Conservation (phyloP, 2,113 vertebrate species). For the Laterallus jamaicensis region DNA sequence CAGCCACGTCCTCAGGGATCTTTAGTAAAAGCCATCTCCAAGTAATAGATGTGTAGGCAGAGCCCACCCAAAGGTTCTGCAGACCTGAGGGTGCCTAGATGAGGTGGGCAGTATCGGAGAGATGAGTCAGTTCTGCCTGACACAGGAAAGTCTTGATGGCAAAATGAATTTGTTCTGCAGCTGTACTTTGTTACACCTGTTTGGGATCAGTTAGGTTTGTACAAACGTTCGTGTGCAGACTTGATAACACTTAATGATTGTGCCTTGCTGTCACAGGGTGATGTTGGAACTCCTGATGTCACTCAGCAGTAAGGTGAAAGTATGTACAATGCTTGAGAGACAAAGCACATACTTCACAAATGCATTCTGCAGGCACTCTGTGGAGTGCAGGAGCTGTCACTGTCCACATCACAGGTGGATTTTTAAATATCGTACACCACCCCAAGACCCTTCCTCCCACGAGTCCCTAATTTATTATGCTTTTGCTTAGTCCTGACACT, state of each 20-base stretch:
- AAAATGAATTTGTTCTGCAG: neutral
- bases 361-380: neutral
- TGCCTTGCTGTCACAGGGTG: neutral
- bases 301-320: neutral
- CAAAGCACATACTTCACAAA: neutral
- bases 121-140: neutral
- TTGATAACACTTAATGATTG: neutral
- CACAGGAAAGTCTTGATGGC: neutral
- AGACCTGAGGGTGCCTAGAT: neutral
- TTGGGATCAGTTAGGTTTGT: neutral
- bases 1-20: neutral
- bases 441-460: neutral
- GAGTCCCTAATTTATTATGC: neutral
- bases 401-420: neutral
- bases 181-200: rapidly evolving
- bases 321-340: neutral
- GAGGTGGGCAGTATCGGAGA: neutral
- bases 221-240: neutral
- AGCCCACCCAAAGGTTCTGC: neutral
- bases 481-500: neutral
- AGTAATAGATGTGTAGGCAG: rapidly evolving
- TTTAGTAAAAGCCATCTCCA: neutral
- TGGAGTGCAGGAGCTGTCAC: neutral
- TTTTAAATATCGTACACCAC: neutral
- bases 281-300: neutral